Conservation (phyloP, 2,888 invertebrate species). For the Caenorhabditis macrosperma region DNA sequence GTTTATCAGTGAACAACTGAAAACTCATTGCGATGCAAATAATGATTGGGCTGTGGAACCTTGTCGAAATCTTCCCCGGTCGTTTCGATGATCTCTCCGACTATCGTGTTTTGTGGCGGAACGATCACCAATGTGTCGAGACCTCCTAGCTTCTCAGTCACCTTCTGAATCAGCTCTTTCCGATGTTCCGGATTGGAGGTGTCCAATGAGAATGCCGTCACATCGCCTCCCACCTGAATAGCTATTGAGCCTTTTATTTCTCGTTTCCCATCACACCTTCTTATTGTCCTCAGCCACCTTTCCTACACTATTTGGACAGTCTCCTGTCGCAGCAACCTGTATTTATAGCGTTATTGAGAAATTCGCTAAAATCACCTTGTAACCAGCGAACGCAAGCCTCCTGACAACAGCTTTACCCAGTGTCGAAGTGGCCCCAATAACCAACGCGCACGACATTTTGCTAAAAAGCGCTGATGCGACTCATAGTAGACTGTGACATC, state of each 20-base stretch:
- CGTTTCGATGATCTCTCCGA: slow-evolving; percentile 70
- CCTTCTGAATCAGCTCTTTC: slow-evolving; percentile 60
- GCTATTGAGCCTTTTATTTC: not conserved
- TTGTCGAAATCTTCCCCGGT: slow-evolving; percentile 55
- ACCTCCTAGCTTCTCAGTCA: slow-evolving; percentile 55
- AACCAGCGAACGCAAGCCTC: slow-evolving; percentile 69
- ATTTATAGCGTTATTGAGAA: not conserved
- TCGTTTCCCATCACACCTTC: slow-evolving; percentile 46
- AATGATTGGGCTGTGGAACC: slow-evolving; percentile 3
- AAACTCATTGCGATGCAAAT: slow-evolving; percentile 6
- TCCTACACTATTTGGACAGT: slow-evolving; percentile 58
- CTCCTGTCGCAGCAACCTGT: slow-evolving; percentile 59
- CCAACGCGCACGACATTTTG: slow-evolving; percentile 59
- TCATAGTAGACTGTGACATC: slow-evolving; percentile 23
- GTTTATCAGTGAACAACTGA: slow-evolving; percentile 62
- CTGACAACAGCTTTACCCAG: slow-evolving; percentile 68
- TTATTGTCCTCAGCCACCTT: slow-evolving; percentile 65
- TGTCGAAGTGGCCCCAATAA: slow-evolving; percentile 61
- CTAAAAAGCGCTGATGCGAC: slow-evolving; percentile 19
- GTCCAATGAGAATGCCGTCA: slow-evolving; percentile 61
- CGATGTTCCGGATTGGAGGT: slow-evolving; percentile 48
- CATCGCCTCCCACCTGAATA: slow-evolving; percentile 63
- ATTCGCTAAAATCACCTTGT: slow-evolving; percentile 34
- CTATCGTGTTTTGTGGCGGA: slow-evolving; percentile 64
- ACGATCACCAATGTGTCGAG: slow-evolving; percentile 63